Evolutionary conservation across 2,113 vertebrate genomes (phyloP), one percentile per base, ranked within the genome.

Genomic region (Cygnus atratus): DNA sequence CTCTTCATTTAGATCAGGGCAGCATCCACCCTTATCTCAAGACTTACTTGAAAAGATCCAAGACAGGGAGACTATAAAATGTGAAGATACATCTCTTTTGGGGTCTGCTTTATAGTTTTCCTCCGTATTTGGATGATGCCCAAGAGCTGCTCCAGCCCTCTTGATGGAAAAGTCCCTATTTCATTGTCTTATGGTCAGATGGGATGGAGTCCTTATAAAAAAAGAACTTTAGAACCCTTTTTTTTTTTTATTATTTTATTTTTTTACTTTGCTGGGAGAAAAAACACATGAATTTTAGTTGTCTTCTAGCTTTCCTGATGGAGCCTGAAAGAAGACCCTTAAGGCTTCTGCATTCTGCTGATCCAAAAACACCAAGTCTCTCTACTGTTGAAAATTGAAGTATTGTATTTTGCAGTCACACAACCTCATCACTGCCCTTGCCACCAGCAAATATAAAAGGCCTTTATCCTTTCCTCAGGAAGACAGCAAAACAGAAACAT

Each of bases 31-130:
- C 19, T 39, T 65, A 29, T 72, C 26, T 39, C 70, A 39, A 77
- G 85, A 78, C 41, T 95, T 95, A 83, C 81, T 76, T 91, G 85
- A 76, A 87, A 93, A 93, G 81, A 50, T 86, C 79, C 87, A 80
- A 84, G 59, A 50, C 78, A 80, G 71, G 50, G 76, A 71, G 26
- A 52, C 77, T 90, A 79, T 84, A 70, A 94, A 88, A 81, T 84
- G 52, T 80, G 48, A 88, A 94, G 65, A 46, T 43, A 88, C 79
- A 25, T 31, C 29, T 92, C 85, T 80, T 88, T 33, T 52, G 67
- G 83, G 54, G 67, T 88, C 55, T 87, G 68, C 59, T 35, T 97
- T 80, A 65, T 54, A 91, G 41, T 72, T 74, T 74, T 65, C 33
- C 31, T 31, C 54, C 7, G 10, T 74, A 86, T 96, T 88, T 76